A percentile compares a stretch with the other conserved stretches of the same genome.
phyloP scores from a whole-genome alignment of 2,797 vertebrate genomes.

The Buphagus erythrorhynchus region DNA sequence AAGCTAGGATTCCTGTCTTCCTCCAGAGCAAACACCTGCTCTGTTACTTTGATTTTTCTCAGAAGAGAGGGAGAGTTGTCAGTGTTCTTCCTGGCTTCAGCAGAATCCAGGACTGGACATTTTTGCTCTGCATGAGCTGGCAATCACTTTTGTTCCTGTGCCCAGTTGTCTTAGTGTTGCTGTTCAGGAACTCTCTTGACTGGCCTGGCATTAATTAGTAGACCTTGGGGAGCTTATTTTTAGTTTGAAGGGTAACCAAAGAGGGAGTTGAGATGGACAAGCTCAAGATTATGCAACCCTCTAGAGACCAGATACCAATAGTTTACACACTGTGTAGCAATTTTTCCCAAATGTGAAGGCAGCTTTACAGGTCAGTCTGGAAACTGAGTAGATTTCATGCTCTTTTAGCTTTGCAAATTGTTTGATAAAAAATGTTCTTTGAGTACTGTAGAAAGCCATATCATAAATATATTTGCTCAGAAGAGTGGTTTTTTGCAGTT shows the following conservation, averaged over 20 bases:
- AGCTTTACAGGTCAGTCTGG: neutral
- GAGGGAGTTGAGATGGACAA: neutral
- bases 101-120: neutral
- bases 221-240: conserved; percentile 2
- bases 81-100: conserved; percentile 15
- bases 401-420: neutral
- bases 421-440: neutral
- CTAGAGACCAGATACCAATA: neutral
- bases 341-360: neutral
- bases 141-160: neutral
- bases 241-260: neutral
- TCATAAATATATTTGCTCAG: neutral
- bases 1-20: neutral
- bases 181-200: conserved; percentile 29
- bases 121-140: neutral
- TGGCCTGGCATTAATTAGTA: conserved; percentile 5
- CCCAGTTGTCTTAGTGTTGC: neutral
- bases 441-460: neutral
- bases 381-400: neutral
- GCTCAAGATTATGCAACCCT: neutral
- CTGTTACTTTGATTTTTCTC: neutral
- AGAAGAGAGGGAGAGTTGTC: neutral
- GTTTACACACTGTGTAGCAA: neutral
- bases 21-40: neutral
- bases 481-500: neutral